Evolutionary conservation across 2,113 vertebrate genomes (phyloP).

Genomic region (Variabilichromis moorii): DNA sequence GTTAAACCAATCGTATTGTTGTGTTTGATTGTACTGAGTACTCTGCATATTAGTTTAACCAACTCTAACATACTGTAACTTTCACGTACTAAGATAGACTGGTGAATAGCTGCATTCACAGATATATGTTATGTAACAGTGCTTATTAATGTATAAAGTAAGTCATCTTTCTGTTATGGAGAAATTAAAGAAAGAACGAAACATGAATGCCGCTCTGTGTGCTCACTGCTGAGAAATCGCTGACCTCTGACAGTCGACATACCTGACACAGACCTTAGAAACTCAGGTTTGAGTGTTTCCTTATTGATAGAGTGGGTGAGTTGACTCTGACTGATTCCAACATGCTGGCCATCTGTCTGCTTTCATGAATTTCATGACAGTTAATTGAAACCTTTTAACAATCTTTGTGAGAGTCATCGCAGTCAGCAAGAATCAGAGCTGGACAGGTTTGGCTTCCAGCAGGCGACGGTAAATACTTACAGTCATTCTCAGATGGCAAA

Average conservation of each 20-base stretch:
- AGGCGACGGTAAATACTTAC: fast-evolving
- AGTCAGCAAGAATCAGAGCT: background rate
- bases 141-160: background rate
- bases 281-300: background rate
- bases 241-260: background rate
- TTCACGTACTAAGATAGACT: background rate
- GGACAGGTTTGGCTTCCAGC: background rate
- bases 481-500: background rate
- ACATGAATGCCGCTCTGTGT: background rate
- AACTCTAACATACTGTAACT: background rate
- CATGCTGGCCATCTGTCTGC: background rate
- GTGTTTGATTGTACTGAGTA: background rate
- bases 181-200: background rate
- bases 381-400: background rate
- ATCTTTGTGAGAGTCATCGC: background rate
- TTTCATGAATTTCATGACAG: background rate
- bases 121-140: background rate
- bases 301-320: background rate
- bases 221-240: background rate
- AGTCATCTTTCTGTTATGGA: background rate
- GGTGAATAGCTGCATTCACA: background rate
- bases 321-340: background rate
- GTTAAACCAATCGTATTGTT: background rate
- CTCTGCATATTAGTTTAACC: background rate
- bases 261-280: background rate